These are phyloP conservation scores for Aspidapion aeneum DNA, from an alignment of 2,888 invertebrate species.

Conservation along the genomic window DNA sequence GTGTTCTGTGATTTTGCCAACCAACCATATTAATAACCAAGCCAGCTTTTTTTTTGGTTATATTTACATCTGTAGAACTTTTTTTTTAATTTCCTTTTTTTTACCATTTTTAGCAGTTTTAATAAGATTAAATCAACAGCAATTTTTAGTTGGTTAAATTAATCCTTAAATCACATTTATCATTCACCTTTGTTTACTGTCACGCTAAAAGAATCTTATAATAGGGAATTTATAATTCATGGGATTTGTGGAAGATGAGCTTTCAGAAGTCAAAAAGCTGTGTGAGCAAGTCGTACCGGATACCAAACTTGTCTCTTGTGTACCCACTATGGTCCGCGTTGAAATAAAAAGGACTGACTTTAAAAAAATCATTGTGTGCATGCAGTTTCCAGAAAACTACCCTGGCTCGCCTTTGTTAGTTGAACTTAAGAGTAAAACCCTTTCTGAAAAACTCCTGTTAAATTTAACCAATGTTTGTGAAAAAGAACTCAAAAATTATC, in stretches of 20 bases:
- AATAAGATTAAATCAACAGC: too few relatives aligned
- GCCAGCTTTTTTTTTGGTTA: too few relatives aligned
- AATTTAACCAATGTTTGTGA: slow-evolving; percentile 61
- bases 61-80: too few relatives aligned
- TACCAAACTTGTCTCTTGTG: slow-evolving; percentile 63
- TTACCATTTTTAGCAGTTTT: too few relatives aligned
- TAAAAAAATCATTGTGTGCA: slow-evolving; percentile 60
- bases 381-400: slow-evolving; percentile 64
- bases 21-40: too few relatives aligned
- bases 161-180: too few relatives aligned
- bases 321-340: slow-evolving; percentile 60
- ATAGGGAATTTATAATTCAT: too few relatives aligned
- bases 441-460: slow-evolving; percentile 60
- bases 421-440: slow-evolving; percentile 67
- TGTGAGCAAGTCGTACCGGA: slow-evolving; percentile 60
- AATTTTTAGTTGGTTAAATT: too few relatives aligned
- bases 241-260: slow-evolving; percentile 64
- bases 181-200: too few relatives aligned
- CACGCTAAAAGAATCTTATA: too few relatives aligned
- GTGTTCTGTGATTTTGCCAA: too few relatives aligned
- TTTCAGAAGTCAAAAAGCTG: slow-evolving; percentile 59
- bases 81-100: too few relatives aligned
- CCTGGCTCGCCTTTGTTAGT: slow-evolving; percentile 57
- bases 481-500: slow-evolving; percentile 54
- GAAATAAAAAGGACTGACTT: slow-evolving; percentile 62